Base-by-base conservation (phyloP, 2,797 vertebrate species). In the Neostethus bicornis region DNA sequence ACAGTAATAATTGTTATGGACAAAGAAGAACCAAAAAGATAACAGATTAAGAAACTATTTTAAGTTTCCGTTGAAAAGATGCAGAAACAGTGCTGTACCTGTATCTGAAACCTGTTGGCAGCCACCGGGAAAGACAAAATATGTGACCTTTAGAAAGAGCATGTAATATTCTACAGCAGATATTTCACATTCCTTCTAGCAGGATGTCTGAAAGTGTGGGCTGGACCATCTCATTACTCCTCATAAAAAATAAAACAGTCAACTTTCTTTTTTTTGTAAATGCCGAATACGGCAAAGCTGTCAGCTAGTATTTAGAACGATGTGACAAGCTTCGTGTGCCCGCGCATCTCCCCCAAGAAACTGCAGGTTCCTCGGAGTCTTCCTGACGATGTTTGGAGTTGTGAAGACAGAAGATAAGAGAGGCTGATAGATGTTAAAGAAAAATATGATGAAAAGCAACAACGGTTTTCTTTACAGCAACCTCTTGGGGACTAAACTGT, bases 321-420 rank as follows among this genome's bases (percentile, higher is more conserved):
- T 35, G 39, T 71, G 70, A 75, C 55, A 69, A 32, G 58, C 26
- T 64, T 60, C 38, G 20, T 47, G 51, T 25, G 43, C 54, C 54
- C 29, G 35, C 60, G 57, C 41, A 13, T 11, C 55, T 43, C 57
- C 67, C 50, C 25, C 35, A 11, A 19, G 34, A 54, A 65, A 57
- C 60, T 58, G 72, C 21, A 17, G 49, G 51, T 49, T 52, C 19
- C 56, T 28, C 48, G 54, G 26, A 60, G 39, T 42, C 7, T 47
- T 32, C 20, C 38, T 47, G 23, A 47, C 11, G 11, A 24, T 35
- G 49, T 59, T 23, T 37, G 59, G 25, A 31, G 55, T 7, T 9
- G 5, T 23, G 45, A 68, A 16, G 48, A 43, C 17, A 41, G 11
- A 5, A 66, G 49, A 66, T 37, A 19, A 37, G 25, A 50, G 46